A percentile compares a stretch with the other conserved stretches of the same genome.
Evolutionary conservation across 2,888 invertebrate species (phyloP).

Genomic region (Nomada ferruginata): DNA sequence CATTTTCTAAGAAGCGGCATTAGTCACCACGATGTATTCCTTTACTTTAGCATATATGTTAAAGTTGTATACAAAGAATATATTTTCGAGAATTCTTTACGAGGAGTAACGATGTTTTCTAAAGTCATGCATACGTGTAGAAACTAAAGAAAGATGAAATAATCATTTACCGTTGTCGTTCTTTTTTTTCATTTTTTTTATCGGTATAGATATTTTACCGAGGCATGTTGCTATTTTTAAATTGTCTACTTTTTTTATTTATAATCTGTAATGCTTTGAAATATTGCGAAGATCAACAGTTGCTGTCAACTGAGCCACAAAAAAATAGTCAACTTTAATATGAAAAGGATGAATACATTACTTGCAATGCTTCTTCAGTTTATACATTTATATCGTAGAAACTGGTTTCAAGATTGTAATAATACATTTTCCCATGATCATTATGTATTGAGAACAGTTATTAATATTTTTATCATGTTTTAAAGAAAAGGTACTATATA

Average conservation of each 20-base stretch:
- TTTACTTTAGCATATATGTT: constrained; percentile 56
- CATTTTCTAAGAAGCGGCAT: constrained; percentile 64
- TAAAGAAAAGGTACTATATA: neutral
- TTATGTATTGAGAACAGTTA: constrained; percentile 7
- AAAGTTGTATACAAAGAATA: constrained; percentile 67
- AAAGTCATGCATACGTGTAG: constrained; percentile 34
- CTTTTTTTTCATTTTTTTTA: constrained; percentile 19
- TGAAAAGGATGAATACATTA: constrained; percentile 34
- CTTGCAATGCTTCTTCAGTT: constrained; percentile 26
- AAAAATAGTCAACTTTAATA: constrained; percentile 42
- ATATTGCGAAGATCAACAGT: constrained; percentile 27
- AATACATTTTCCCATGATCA: constrained; percentile 29
- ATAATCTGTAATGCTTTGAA: constrained; percentile 33
- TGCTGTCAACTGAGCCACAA: constrained; percentile 32
- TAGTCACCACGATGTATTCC: constrained; percentile 66
- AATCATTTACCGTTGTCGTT: constrained; percentile 27
- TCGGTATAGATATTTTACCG: constrained; percentile 38
- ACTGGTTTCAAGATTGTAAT: constrained; percentile 28
- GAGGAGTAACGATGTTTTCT: constrained; percentile 49
- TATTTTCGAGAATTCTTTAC: constrained; percentile 65
- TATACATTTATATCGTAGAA: constrained; percentile 22
- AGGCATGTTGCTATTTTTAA: constrained; percentile 32
- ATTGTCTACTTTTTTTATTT: constrained; percentile 16
- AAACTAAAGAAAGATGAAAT: constrained; percentile 26
- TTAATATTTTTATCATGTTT: constrained; percentile 19